Conservation (phyloP, 2,888 invertebrate species). For the Thymelicus lineola region DNA sequence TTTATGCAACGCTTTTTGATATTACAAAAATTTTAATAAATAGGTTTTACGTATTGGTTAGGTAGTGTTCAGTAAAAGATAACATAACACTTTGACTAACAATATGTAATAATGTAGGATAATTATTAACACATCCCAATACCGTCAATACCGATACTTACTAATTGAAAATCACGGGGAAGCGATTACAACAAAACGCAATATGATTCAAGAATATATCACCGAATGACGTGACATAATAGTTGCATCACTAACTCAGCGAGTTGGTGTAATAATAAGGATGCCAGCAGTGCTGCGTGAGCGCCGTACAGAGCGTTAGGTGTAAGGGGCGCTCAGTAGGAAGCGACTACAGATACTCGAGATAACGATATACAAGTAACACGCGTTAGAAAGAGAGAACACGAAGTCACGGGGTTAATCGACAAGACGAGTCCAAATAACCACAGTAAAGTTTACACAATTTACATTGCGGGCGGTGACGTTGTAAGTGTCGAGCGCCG, state of each 20-base stretch:
- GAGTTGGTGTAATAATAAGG: slow-evolving; percentile 56
- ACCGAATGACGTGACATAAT: slow-evolving; percentile 56
- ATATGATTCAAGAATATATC: slow-evolving; percentile 45
- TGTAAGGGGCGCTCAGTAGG: slow-evolving; percentile 51
- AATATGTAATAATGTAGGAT: no score
- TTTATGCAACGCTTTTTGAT: no score
- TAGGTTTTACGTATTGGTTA: no score
- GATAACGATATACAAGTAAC: slow-evolving; percentile 41
- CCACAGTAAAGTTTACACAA: slow-evolving; percentile 45
- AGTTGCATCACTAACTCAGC: slow-evolving; percentile 53
- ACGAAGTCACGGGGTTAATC: slow-evolving; percentile 49
- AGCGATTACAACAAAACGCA: slow-evolving; percentile 30
- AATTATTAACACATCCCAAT: no score
- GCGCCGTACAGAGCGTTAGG: slow-evolving; percentile 41
- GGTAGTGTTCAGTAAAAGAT: no score
- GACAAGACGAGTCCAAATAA: slow-evolving; percentile 49
- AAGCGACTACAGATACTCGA: slow-evolving; percentile 50
- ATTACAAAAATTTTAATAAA: no score
- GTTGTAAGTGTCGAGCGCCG: slow-evolving; percentile 19
- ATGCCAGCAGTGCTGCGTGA: slow-evolving; percentile 50
- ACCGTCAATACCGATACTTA: background rate
- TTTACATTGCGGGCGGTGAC: slow-evolving; percentile 41
- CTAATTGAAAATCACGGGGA: slow-evolving; percentile 8
- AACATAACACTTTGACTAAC: no score
- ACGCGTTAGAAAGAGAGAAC: slow-evolving; percentile 44